Base-by-base conservation (phyloP, 1,140 invertebrate genomes). In the Hydropsyche tenuis region DNA sequence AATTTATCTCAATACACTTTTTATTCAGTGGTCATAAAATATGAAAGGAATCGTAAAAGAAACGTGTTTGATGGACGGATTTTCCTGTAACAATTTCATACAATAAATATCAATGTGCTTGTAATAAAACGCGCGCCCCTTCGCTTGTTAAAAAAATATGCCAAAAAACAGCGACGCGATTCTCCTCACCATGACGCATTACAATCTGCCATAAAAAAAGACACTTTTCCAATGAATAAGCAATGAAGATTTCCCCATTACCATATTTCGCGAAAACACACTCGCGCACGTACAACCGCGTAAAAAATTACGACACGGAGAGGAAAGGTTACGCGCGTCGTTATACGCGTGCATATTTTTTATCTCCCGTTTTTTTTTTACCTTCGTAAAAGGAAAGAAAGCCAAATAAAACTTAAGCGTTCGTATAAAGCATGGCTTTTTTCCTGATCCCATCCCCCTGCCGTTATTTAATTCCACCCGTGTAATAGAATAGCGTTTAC, bases 351-450 rank as follows among this genome's bases (percentile, higher is more conserved):
- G 69, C 43, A 23, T 76, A 60, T 71, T 74, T 76, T 73, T 22
- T 46, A 20, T 3, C 23, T 48, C 37, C 42, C 16, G 4, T 14
- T 14, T 16, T 48, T 48, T 48, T 14, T n/a, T 48, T 51, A 51
- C 46, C 42, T 64, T 12, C 72, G 12, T 16, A n/a, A 37, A 37
- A 37, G 3, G 30, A 3, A 9, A 37, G 30, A 37, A 37, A 77
- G 72, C 75, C 72, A 73, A 77, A 77, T 75, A 77, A 77, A 77
- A 75, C 73, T 75, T 77, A 71, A 77, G 72, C 68, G 74, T 66
- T 68, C 60, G 66, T 63, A 77, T 77, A 77, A 77, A 77, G 73
- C 73, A 77, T 48, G 70, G 48, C 42, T 23, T 43, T 51, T 53
- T 68, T 51, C 60, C 30, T 9, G 9, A 37, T 9, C 30, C 9